These are phyloP conservation scores for Anastrepha obliqua DNA, from an alignment of 1,140 invertebrate species.

Conservation along the genomic window DNA sequence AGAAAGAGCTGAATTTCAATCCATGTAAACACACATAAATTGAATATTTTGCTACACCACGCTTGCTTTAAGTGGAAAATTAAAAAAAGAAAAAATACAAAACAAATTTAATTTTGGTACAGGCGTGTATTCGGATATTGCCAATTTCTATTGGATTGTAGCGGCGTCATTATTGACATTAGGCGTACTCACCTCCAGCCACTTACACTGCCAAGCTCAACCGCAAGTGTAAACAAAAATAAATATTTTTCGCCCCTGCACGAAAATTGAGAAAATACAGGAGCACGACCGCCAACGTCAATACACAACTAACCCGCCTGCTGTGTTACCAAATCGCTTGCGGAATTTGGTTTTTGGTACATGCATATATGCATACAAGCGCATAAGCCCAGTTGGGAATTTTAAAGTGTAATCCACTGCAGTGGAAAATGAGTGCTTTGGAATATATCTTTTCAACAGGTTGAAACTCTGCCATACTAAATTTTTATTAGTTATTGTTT, in stretches of 20 bases:
- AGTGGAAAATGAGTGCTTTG: no score
- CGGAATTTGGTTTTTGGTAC: no score
- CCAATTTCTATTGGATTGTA: not conserved
- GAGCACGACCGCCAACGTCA: not conserved
- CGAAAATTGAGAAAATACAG: not conserved
- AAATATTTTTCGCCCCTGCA: not conserved
- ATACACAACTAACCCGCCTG: no score
- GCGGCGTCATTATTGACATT: not conserved
- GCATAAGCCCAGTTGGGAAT: not conserved
- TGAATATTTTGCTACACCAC: conserved; percentile 23
- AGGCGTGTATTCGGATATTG: not conserved
- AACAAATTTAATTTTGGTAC: not conserved
- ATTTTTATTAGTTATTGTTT: no score
- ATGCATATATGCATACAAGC: no score
- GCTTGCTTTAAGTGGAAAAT: not conserved
- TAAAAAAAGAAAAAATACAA: not conserved
- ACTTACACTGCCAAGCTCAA: not conserved
- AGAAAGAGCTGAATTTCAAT: not conserved
- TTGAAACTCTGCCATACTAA: no score
- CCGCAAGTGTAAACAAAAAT: not conserved
- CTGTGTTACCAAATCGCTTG: not conserved
- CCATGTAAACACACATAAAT: conserved; percentile 32
- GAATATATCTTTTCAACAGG: no score
- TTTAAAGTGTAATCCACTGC: no score
- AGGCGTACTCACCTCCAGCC: conserved; percentile 17